Base-by-base conservation (phyloP, 2,797 vertebrate genomes). In the Leptoclinus maculatus region DNA sequence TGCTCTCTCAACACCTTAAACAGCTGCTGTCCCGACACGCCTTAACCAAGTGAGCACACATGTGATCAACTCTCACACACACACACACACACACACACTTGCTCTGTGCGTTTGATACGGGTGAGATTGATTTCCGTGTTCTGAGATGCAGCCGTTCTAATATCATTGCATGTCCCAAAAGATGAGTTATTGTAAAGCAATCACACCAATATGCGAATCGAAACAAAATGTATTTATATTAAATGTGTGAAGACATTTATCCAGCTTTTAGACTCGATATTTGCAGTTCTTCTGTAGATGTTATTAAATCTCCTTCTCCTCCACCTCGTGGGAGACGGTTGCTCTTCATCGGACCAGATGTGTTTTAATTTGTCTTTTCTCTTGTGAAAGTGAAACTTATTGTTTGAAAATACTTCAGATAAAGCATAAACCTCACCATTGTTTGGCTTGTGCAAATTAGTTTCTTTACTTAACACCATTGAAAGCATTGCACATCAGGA, bases 1-100 rank as follows among this genome's bases (percentile, higher is more conserved):
- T 97, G 65, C 91, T 99, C 68, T 98, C 97, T 17, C 97, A 98
- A 84, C 97, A 98, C 75, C 96, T 99, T 70, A 97, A 97, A 89
- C 96, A 97, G 89, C 91, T 99, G 81, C 95, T 99, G 76, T 96
- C 94, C 23, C 95, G 96, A 89, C 97, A 97, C 45, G 89, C 84
- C 32, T 96, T 99, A 86, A 95, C 96, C 76, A 98, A 95, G 97
- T 99, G 89, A 95, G 96, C 4, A 7, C 32, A 13, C 25, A 14
- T 17, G 9, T 36, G 4, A 49, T 60, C 17, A 32, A 9, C 2
- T 14, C 39, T 41, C 3, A 47, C 58, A 45, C 5, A 51, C 17
- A 43, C 13, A 45, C 56, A 19, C 39, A 21, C 14, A 19, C 63
- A 58, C 27, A 45, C 2, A 38, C 66, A 54, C 3, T 1, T 14